Evolutionary conservation across 1,140 invertebrate genomes (phyloP).

Genomic region (Lepeophtheirus salmonis): DNA sequence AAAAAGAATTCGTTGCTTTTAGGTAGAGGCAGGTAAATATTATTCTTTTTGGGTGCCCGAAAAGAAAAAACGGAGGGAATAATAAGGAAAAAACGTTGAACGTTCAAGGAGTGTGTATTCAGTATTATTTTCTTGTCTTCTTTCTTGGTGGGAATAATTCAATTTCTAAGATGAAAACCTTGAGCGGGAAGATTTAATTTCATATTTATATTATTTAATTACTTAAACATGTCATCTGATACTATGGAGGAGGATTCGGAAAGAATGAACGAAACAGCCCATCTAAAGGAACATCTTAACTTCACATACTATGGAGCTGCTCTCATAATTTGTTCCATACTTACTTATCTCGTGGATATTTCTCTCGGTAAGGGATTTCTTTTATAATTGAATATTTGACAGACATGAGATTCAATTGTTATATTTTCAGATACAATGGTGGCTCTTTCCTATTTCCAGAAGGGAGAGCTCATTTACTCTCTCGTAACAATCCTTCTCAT

Average conservation of each 20-base stretch:
- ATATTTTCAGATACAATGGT: constrained; percentile 27
- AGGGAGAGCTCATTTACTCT: constrained; percentile 28
- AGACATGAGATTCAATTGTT: neutral
- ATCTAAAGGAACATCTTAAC: neutral
- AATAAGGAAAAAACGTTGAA: neutral
- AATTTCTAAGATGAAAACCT: neutral
- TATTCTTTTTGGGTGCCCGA: neutral
- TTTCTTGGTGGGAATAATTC: too few relatives aligned
- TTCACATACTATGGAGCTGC: constrained; percentile 5
- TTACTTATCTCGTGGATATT: constrained; percentile 13
- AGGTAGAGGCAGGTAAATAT: neutral
- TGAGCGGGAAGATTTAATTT: neutral
- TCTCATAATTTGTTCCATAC: neutral
- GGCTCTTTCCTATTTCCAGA: constrained; percentile 28
- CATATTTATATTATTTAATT: too few relatives aligned
- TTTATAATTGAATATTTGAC: neutral
- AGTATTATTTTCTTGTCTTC: neutral
- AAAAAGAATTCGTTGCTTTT: neutral
- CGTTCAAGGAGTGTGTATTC: neutral
- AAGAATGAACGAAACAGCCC: neutral
- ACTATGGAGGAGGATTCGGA: neutral
- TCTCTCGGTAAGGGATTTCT: neutral
- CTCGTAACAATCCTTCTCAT: constrained; percentile 28
- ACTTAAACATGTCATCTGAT: neutral
- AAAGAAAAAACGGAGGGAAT: neutral